Base-by-base conservation (phyloP, 2,113 vertebrate genomes). In the Rhagologus leucostigma region DNA sequence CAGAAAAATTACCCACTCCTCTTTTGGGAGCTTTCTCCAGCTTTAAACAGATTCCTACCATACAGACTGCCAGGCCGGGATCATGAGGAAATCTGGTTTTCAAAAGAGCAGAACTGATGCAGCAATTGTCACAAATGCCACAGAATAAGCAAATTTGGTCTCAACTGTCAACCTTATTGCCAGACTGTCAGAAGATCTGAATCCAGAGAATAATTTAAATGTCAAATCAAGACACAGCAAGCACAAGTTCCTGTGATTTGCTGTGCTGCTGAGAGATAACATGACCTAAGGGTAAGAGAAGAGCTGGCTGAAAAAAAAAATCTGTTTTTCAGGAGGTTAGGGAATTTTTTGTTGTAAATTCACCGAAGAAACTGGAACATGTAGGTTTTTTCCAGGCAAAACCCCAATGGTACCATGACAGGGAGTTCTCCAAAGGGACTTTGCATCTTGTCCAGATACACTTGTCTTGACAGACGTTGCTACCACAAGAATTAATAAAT, bases 131-230 rank as follows among this genome's bases (percentile, higher is more conserved):
- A 93, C 69, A 96, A 93, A 96, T 89, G 92, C 76, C 88, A 95
- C 76, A 89, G 80, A 95, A 92, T 71, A 92, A 94, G 76, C 83
- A 96, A 90, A 86, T 84, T 78, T 94, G 90, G 96, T 90, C 79
- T 95, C 73, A 81, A 81, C 76, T 92, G 90, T 90, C 96, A 96
- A 88, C 79, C 76, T 80, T 71, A 90, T 90, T 87, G 80, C 90
- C 92, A 94, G 88, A 96, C 91, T 95, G 92, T 90, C 96, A 96
- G 88, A 84, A 89, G 60, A 92, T 81, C 88, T 93, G 92, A 96
- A 94, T 96, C 80, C 75, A 73, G 73, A 97, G 83, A 90, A 93
- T 90, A 95, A 95, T 91, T 96, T 96, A 96, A 96, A 96, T 96
- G 92, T 96, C 96, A 96, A 97, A 94, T 94, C 87, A 86, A 96